Evolutionary conservation across 2,797 vertebrate species (phyloP), one percentile per base, ranked within the genome.

Genomic region (Fringilla coelebs): DNA sequence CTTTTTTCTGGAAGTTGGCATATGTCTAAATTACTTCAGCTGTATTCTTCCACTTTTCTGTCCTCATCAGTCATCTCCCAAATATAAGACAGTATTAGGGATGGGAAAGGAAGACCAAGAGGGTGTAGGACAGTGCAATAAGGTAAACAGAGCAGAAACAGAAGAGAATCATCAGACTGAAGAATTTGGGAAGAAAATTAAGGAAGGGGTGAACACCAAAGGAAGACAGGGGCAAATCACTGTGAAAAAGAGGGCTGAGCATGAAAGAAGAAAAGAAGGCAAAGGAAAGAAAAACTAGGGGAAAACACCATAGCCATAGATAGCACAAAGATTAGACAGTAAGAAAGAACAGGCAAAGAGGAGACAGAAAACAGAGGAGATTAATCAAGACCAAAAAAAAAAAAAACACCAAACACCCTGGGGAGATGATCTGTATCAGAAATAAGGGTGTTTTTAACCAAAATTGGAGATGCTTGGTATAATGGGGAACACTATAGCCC

Each of bases 391-490:
- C 32, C 1, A 34, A 68, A 89, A 63, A 63, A 90, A 68, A 63
- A 20, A 61, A 40, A 48, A 73, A 40, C 12, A 16, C 28, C 73
- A 40, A 61, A 3, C 13, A 21, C 73, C 49, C 76, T 4, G 10
- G 32, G 52, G 52, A 95, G 74, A 93, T 58, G 43, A 89, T 90
- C 67, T 79, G 46, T 91, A 93, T 92, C 91, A 94, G 63, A 93
- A 91, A 84, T 52, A 86, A 84, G 29, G 25, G 61, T 34, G 17
- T 49, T 93, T 92, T 89, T 96, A 90, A 95, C 91, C 92, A 95
- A 97, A 96, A 94, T 45, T 97, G 95, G 95, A 96, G 89, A 93
- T 89, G 51, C 26, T 25, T 41, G n/a, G 32, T 89, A 57, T 79
- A 88, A 90, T 51, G 52, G 63, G 48, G 76, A 95, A 91, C 48